These are phyloP conservation scores for Fundulus diaphanus DNA, from an alignment of 2,797 vertebrate species.

Conservation along the genomic window DNA sequence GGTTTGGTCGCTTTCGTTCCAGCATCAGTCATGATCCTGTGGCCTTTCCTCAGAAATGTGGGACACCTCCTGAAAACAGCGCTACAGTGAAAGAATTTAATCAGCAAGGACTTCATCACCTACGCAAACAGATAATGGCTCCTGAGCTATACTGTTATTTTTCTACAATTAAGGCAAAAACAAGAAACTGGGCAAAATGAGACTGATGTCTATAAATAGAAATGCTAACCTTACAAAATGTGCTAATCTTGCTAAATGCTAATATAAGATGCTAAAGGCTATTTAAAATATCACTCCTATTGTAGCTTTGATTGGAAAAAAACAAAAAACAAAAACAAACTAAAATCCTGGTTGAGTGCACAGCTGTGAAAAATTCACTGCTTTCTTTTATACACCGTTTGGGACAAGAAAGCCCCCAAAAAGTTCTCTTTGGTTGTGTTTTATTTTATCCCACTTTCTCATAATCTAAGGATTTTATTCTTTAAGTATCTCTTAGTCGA, in stretches of 20 bases:
- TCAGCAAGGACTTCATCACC: too few species aligned
- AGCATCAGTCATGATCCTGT: neutral
- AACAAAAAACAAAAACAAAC: too few species aligned
- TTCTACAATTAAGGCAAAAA: too few species aligned
- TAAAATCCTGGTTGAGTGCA: neutral
- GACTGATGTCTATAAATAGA: neutral
- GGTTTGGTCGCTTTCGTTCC: neutral
- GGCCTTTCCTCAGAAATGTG: neutral
- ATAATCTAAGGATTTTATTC: neutral
- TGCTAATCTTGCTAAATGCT: neutral
- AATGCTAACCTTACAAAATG: neutral
- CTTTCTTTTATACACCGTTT: neutral
- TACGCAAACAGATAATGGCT: too few species aligned
- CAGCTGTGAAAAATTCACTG: neutral
- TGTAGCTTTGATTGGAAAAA: neutral
- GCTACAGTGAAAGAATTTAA: too few species aligned
- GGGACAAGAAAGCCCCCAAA: neutral
- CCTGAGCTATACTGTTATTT: too few species aligned
- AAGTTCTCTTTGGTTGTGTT: neutral
- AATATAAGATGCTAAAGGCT: neutral
- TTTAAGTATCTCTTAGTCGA: neutral
- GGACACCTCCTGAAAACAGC: neutral
- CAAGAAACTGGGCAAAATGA: too few species aligned
- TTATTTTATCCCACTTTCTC: neutral
- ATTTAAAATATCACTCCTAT: neutral